Conservation (phyloP, 2,797 vertebrate species). For the Enteromius mattozi region DNA sequence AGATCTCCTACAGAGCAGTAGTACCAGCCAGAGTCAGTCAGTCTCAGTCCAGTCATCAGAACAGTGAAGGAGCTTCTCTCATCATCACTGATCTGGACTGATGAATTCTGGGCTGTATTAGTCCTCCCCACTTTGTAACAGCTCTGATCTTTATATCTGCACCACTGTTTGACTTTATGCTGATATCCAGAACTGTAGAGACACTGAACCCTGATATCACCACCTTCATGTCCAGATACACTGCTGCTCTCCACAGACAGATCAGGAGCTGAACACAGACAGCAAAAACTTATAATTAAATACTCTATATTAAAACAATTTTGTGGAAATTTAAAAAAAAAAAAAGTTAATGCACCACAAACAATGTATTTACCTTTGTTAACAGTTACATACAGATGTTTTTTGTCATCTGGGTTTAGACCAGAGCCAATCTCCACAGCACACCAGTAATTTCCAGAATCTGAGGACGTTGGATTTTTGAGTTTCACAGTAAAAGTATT, state of each 20-base stretch:
- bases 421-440: neutral
- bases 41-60: slow-evolving; percentile 53
- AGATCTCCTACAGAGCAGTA: slow-evolving; percentile 52
- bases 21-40: slow-evolving; percentile 54
- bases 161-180: slow-evolving; percentile 32
- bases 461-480: neutral
- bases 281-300: neutral
- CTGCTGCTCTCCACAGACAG: slow-evolving; percentile 34
- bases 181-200: slow-evolving; percentile 60
- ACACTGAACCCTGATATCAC: slow-evolving; percentile 56
- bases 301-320: neutral
- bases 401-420: neutral
- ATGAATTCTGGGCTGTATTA: slow-evolving; percentile 45
- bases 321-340: neutral
- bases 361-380: slow-evolving; percentile 28
- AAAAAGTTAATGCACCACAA: neutral
- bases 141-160: neutral
- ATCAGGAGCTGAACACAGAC: slow-evolving; percentile 44
- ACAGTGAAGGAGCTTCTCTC: slow-evolving; percentile 41
- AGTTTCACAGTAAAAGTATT: slow-evolving; percentile 53
- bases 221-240: slow-evolving; percentile 45
- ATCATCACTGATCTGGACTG: slow-evolving; percentile 53
- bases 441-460: slow-evolving; percentile 42
- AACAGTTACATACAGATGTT: slow-evolving; percentile 25
- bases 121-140: slow-evolving; percentile 42